Conservation (phyloP, 2,797 vertebrate species). For the Sebastes cheni region DNA sequence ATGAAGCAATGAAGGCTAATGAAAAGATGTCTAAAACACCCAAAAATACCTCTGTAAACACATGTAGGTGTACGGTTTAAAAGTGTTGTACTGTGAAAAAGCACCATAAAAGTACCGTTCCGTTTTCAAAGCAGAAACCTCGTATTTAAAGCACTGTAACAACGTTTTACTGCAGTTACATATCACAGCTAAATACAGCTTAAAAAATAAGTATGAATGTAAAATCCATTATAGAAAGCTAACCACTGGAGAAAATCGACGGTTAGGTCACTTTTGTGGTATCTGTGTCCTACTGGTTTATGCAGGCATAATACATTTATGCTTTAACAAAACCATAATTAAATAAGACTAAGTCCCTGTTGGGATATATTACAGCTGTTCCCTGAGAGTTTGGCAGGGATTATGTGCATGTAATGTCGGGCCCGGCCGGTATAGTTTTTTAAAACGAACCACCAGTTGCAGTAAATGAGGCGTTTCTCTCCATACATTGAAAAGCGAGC, state of each 20-base stretch:
- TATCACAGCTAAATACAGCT: neutral
- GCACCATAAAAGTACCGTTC: neutral
- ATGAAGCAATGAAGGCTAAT: neutral
- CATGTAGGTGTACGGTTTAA: neutral
- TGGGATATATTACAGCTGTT: conserved; percentile 1
- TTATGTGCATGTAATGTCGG: conserved; percentile 8
- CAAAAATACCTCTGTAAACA: neutral
- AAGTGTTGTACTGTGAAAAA: neutral
- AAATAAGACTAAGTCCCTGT: conserved; percentile 21
- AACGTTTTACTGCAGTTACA: neutral
- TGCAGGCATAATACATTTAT: conserved; percentile 7
- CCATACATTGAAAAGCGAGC: conserved; percentile 29
- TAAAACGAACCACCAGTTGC: conserved; percentile 27
- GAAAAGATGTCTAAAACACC: neutral
- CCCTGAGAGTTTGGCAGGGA: neutral
- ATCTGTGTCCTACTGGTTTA: neutral
- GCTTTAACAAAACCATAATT: conserved; percentile 48
- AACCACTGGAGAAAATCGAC: neutral
- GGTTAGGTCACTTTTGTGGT: neutral
- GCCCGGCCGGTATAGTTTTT: conserved; percentile 2
- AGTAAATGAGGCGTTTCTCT: conserved; percentile 52
- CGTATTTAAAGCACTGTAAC: neutral
- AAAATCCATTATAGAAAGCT: neutral
- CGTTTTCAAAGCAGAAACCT: neutral
- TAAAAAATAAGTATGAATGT: neutral